Evolutionary conservation across 1,140 invertebrate species (phyloP).

Genomic region (Wiebesia pumilae): DNA sequence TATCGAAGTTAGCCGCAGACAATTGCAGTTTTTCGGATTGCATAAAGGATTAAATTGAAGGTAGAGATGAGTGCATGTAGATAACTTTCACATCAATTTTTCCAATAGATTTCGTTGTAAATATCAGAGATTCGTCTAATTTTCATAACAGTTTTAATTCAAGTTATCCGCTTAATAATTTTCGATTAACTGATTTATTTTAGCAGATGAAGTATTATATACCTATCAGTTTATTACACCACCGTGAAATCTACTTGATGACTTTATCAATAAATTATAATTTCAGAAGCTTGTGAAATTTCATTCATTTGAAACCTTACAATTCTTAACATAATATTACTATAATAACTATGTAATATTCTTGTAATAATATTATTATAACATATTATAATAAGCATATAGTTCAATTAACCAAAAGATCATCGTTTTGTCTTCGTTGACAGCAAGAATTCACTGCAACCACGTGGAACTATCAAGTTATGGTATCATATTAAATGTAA

Average conservation of each 20-base stretch:
- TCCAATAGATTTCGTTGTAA: neutral
- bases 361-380: no score
- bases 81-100: conserved; percentile 10
- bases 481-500: neutral
- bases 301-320: neutral
- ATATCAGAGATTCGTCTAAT: neutral
- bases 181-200: neutral
- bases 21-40: neutral
- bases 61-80: neutral
- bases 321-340: no score
- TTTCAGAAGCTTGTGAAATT: neutral
- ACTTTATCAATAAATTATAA: neutral
- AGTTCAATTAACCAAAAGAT: no score
- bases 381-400: no score
- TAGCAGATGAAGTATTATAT: neutral
- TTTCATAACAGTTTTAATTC: neutral
- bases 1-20: neutral
- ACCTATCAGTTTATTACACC: neutral
- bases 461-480: no score
- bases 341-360: no score
- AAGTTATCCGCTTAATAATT: neutral
- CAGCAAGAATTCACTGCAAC: no score
- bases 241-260: neutral
- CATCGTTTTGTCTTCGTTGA: no score
- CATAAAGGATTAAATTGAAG: neutral